Percentiles rank a stretch among this genome's conserved stretches.
Evolutionary conservation across 1,140 invertebrate genomes (phyloP).

Genomic region (Trachelipus rathkii): DNA sequence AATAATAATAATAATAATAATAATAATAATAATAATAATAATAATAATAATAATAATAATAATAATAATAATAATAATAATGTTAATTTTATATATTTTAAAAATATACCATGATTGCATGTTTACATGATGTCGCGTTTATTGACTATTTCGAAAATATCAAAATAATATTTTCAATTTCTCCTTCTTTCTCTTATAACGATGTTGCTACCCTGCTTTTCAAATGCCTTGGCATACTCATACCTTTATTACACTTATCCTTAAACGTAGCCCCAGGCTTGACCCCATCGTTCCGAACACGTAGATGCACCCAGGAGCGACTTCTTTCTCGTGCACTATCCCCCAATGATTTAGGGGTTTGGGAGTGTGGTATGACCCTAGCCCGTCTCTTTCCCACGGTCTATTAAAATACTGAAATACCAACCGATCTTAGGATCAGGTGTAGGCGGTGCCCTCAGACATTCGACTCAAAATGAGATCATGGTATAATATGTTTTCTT

Average conservation of each 20-base stretch:
- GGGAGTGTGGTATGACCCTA: background rate
- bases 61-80: no score
- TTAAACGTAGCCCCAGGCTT: conserved; percentile 1
- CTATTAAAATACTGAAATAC: conserved; percentile 7
- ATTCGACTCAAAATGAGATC: background rate
- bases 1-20: no score
- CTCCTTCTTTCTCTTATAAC: background rate
- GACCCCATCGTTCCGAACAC: background rate
- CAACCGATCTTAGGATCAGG: background rate
- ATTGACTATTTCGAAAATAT: no score
- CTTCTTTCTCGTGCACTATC: background rate
- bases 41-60: no score
- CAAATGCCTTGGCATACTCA: background rate
- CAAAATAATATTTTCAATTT: background rate
- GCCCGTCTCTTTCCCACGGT: conserved; percentile 2
- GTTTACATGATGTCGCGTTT: no score
- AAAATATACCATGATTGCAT: no score
- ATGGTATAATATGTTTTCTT: background rate
- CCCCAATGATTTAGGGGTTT: background rate
- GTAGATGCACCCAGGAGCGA: conserved; percentile 3
- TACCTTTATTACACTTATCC: background rate
- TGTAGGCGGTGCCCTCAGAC: background rate
- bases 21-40: no score
- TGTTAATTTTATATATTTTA: no score
- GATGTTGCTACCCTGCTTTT: background rate